Evolutionary conservation across 2,113 vertebrate species (phyloP).

Genomic region (Mirounga angustirostris): DNA sequence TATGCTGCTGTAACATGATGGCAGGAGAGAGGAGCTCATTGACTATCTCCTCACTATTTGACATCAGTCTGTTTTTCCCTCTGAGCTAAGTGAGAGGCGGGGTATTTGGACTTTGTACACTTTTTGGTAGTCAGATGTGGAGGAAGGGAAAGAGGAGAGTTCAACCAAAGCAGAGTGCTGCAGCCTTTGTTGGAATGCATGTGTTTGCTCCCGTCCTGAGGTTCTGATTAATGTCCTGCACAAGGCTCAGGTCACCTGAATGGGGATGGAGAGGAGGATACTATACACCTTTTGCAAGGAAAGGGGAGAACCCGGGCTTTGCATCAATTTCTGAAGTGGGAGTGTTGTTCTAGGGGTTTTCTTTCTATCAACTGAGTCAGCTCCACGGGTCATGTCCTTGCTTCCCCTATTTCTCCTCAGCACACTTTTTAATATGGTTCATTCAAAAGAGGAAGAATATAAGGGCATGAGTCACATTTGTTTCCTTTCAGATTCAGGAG

Average conservation of each 20-base stretch:
- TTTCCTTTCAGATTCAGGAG: background rate
- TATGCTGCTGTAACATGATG: background rate
- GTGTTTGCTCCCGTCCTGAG: background rate
- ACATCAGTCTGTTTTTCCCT: background rate
- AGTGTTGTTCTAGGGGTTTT: background rate
- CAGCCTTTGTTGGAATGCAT: background rate
- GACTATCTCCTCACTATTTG: background rate
- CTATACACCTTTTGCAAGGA: background rate
- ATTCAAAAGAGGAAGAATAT: background rate
- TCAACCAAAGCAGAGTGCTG: background rate
- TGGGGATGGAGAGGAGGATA: background rate
- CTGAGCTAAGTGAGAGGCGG: background rate
- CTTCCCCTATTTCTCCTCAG: background rate
- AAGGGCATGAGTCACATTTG: background rate
- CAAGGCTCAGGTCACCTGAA: background rate
- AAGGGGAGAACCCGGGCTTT: background rate
- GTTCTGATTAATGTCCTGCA: background rate
- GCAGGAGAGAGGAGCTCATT: background rate
- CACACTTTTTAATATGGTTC: background rate
- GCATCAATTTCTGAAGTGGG: background rate
- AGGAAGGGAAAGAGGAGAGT: no score
- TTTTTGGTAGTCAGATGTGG: background rate
- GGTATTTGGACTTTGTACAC: background rate
- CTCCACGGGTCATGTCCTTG: background rate
- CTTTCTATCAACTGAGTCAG: slow-evolving; percentile 4